Base-by-base conservation (phyloP, 1,140 invertebrate species). In the Camponotus vicinus region DNA sequence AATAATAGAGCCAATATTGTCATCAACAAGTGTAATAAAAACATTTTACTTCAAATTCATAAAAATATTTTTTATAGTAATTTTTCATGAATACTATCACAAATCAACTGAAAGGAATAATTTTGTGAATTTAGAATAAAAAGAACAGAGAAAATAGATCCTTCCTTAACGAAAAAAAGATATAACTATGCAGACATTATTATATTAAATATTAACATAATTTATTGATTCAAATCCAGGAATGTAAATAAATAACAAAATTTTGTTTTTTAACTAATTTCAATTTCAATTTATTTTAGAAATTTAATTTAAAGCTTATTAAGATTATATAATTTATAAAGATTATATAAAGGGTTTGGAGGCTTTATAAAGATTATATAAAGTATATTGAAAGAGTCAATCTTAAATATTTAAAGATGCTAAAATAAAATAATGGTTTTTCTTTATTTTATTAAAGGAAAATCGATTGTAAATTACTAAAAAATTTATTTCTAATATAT, bases 231-330 rank as follows among this genome's bases (percentile, higher is more conserved):
- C 15, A 57, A 2, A 13, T 59, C 2, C 1, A 40, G 7, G 57
- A 5, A 37, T 71, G 69, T 52, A 57, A 75, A 75, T 49, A 40
- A 57, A 57, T 21, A 40, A 5, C 9, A 40, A 64, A 57, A 2
- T 73, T 71, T 42, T 7, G 5, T 45, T 21, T 37, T 8, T 57
- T 40, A 27, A 6, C 27, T 11, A 73, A 73, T 21, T 75, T 75
- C 5, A 59, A 3, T 3, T 75, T 27, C 1, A 75, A 11, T 59
- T 75, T 3, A 57, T 32, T 15, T n/a, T 18, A 32, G 15, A 27
- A 9, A 61, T 75, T 59, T 40, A 40, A 59, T 76, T 61, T 75
- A 11, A 75, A 27, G 0, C n/a, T 40, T 75, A n/a, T n/a, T n/a
- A n/a, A n/a, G n/a, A n/a, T n/a, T n/a, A n/a, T n/a, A n/a, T n/a